These are phyloP conservation scores for Chiloscyllium punctatum DNA, from an alignment of 2,797 vertebrate species.

Conservation along the genomic window DNA sequence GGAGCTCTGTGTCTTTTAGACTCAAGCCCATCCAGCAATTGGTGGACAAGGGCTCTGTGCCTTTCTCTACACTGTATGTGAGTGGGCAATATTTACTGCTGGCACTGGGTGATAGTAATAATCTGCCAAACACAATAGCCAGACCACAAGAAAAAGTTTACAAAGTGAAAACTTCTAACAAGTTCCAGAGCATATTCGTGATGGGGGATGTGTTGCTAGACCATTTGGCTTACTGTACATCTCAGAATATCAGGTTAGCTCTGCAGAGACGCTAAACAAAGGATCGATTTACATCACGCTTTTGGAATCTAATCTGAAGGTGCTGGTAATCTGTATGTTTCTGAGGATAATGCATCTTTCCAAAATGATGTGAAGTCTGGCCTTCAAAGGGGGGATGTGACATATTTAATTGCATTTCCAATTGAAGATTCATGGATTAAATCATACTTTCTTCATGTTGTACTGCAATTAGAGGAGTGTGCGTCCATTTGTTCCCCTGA, in stretches of 20 bases:
- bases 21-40: not conserved
- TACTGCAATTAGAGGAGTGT: not conserved
- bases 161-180: not conserved
- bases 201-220: not conserved
- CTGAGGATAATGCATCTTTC: not conserved
- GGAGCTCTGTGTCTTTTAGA: not conserved
- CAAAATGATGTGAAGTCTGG: not conserved
- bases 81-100: not conserved
- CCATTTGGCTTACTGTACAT: not conserved
- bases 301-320: not conserved
- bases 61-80: not conserved
- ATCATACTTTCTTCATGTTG: not conserved
- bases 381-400: not conserved
- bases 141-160: not conserved
- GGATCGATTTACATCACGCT: not conserved
- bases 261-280: not conserved
- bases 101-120: not conserved
- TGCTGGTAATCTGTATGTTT: not conserved
- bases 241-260: not conserved
- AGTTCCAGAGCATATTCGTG: not conserved
- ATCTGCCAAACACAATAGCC: not conserved
- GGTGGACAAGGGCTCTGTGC: not conserved
- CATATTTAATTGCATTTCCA: not conserved
- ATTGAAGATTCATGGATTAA: not conserved
- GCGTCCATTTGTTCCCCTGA: not conserved